A percentile compares a stretch with the other conserved stretches of the same genome.
These are phyloP conservation scores for Trachops cirrhosus DNA, from an alignment of 2,797 vertebrate species.

Conservation along the genomic window DNA sequence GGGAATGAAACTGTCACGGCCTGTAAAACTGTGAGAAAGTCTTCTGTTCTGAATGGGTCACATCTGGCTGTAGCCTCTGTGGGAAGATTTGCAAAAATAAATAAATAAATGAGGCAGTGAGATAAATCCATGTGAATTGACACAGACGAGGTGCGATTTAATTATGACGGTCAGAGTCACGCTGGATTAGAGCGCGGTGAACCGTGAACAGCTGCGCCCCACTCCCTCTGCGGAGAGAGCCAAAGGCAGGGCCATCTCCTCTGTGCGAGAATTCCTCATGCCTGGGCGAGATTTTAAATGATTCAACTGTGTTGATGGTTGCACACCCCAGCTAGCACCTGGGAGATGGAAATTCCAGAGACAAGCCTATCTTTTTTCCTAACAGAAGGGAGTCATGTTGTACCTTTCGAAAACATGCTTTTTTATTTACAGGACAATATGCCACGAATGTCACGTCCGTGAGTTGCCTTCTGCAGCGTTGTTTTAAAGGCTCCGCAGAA, in stretches of 20 bases:
- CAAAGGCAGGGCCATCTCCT: background rate
- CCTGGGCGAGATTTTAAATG: background rate
- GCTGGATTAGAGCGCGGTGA: background rate
- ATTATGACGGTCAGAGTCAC: background rate
- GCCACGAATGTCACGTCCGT: background rate
- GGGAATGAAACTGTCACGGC: background rate
- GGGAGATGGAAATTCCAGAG: background rate
- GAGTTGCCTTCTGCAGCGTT: background rate
- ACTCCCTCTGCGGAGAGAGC: background rate
- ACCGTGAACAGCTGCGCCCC: background rate
- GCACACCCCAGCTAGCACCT: background rate
- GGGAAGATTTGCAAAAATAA: background rate
- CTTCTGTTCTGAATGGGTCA: background rate
- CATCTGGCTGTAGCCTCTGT: background rate
- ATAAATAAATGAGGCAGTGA: background rate
- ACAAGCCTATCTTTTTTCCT: background rate
- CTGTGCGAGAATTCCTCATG: background rate
- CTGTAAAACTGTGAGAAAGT: background rate
- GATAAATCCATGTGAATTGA: background rate
- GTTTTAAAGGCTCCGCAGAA: background rate
- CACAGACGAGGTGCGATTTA: background rate
- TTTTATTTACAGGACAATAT: background rate
- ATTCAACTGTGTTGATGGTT: background rate
- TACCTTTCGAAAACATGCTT: background rate
- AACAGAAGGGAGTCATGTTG: background rate